A percentile compares a stretch with the other conserved stretches of the same genome.
These are phyloP conservation scores for Clunio marinus DNA, from an alignment of 2,888 invertebrate genomes.

Conservation along the genomic window DNA sequence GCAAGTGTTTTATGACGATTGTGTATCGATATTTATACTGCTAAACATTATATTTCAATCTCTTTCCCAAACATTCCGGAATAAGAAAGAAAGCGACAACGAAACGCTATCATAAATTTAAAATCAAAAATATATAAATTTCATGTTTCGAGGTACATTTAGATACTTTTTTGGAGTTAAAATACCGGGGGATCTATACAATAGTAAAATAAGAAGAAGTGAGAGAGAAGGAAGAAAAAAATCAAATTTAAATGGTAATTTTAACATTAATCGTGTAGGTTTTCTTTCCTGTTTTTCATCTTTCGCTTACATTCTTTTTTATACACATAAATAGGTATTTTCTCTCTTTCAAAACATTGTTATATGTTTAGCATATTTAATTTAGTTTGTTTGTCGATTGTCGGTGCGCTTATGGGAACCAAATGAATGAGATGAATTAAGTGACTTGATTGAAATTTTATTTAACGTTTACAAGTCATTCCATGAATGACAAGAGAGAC, in stretches of 20 bases:
- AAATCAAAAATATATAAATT: conserved; percentile 21
- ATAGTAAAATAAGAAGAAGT: too few relatives aligned
- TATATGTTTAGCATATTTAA: neutral
- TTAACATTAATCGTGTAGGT: conserved; percentile 24
- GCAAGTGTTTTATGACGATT: neutral
- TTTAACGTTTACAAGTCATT: neutral
- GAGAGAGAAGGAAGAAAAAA: neutral
- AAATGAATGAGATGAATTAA: neutral
- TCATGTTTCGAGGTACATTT: neutral
- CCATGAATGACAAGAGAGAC: neutral
- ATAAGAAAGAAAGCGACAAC: neutral
- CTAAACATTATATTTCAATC: conserved; percentile 14
- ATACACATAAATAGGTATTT: too few relatives aligned
- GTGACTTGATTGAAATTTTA: neutral
- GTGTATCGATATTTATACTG: conserved; percentile 14
- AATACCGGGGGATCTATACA: neutral
- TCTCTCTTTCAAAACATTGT: neutral
- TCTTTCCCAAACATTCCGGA: neutral
- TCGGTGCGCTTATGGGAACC: neutral
- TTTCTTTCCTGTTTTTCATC: neutral
- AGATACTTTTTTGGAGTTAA: neutral
- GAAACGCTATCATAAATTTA: conserved; percentile 11
- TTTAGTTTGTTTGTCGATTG: neutral
- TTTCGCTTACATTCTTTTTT: too few relatives aligned
- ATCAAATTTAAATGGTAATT: conserved; percentile 34